Base-by-base conservation (phyloP, 2,797 vertebrate genomes). In the Mormyrus proboscirostris region DNA sequence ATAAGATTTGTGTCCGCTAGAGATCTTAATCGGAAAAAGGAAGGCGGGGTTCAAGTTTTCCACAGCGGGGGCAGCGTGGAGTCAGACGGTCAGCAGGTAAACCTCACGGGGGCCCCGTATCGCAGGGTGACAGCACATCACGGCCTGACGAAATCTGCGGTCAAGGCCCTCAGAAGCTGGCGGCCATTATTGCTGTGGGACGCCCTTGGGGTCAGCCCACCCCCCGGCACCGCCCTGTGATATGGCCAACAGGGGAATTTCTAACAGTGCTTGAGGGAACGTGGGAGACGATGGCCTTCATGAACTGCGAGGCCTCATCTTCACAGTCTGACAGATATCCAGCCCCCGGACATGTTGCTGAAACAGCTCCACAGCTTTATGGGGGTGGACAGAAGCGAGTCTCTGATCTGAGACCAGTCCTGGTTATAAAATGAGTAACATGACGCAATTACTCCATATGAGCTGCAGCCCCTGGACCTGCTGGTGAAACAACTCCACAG, bases 211-310 rank as follows among this genome's bases (percentile, higher is more conserved):
- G 76, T 79, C 73, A 82, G 7, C 38, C 19, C 16, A 19, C 19
- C 69, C 33, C 55, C 69, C 65, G 2, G 38, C 38, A n/a, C 16
- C 19, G 0, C 41, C 19, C 76, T 44, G 76, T 82, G 76, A 76
- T 76, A 76, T 7, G 33, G 69, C 69, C 33, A 16, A 76, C 41
- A 22, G 76, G 76, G 76, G 76, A 82, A 82, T 82, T 82, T 82
- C 41, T 82, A 44, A 47, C 6, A 47, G 76, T 22, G 25, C 51
- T 89, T 62, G 53, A n/a, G 73, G 73, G 44, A 51, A 59, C 89
- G 65, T 86, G 29, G 62, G 33, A 87, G 89, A 73, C 33, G 7
- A 73, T 86, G 84, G 53, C 79, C 69, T 82, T 62, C 53, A 33
- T 29, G 38, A 87, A 57, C 29, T 55, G n/a, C 10, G 25, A 41